These are phyloP conservation scores for Psammodynastes pulverulentus DNA, from an alignment of 2,113 vertebrate species.

Conservation along the genomic window DNA sequence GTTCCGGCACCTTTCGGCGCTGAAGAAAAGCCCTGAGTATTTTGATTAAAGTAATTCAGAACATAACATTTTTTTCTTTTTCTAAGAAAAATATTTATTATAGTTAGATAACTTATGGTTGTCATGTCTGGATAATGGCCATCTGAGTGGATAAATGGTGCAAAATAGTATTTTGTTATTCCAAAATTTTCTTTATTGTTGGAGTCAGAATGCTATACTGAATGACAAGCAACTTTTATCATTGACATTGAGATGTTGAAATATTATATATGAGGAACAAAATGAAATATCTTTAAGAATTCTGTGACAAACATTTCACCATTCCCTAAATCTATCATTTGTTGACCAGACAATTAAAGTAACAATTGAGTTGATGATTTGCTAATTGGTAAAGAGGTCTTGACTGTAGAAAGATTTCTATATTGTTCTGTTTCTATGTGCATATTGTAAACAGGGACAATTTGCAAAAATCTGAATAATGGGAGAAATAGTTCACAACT, in stretches of 20 bases:
- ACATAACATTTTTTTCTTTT: not conserved
- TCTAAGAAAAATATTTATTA: not conserved
- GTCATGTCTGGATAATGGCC: not conserved
- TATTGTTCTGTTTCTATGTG: conserved; percentile 22
- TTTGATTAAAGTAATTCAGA: not conserved
- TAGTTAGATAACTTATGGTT: conserved; percentile 6
- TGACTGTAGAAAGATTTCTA: conserved; percentile 28
- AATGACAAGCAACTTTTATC: not conserved
- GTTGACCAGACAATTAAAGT: conserved; percentile 44
- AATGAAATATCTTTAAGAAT: conserved; percentile 3
- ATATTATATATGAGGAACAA: not conserved
- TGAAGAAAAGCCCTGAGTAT: too few species aligned
- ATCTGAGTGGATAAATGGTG: fast-evolving
- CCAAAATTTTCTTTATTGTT: not conserved
- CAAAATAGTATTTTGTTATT: not conserved
- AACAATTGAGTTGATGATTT: conserved; percentile 28
- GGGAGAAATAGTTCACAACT: not conserved
- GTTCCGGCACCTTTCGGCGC: too few species aligned
- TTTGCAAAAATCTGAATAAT: not conserved
- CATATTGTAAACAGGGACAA: not conserved
- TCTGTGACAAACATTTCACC: not conserved
- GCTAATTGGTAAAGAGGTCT: conserved; percentile 46
- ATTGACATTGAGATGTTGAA: not conserved
- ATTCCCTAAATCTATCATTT: conserved; percentile 34
- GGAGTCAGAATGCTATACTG: not conserved